Percentiles rank a stretch among this genome's conserved stretches.
phyloP scores from a whole-genome alignment of 2,797 vertebrate genomes.

The Crypturellus tataupa region DNA sequence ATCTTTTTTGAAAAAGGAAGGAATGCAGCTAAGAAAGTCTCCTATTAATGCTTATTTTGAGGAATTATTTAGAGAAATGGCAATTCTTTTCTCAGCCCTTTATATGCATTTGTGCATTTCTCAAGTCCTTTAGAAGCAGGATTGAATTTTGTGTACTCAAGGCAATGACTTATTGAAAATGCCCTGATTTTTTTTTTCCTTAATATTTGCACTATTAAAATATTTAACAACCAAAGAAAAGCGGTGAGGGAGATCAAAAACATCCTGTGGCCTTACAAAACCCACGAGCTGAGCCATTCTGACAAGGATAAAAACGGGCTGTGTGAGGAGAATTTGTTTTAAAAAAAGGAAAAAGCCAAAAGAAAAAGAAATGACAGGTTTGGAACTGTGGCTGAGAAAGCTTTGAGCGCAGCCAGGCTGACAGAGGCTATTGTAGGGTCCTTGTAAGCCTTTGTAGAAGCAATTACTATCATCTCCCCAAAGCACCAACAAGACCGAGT shows the following conservation, averaged over 20 bases:
- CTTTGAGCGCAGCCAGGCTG: conserved; percentile 35
- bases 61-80: not conserved
- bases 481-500: not conserved
- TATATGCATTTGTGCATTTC: not conserved
- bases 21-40: not conserved
- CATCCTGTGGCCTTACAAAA: not conserved
- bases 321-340: not conserved
- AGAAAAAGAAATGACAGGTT: not conserved
- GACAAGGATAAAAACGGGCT: not conserved
- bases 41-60: not conserved
- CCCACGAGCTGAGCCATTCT: not conserved
- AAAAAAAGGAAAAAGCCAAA: not conserved
- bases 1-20: not conserved
- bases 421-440: not conserved
- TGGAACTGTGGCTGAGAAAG: not conserved
- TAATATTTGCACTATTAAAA: conserved; percentile 28
- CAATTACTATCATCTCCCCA: conserved; percentile 23
- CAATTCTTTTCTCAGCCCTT: not conserved
- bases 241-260: not conserved
- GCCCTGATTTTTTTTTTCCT: not conserved
- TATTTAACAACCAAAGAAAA: not conserved
- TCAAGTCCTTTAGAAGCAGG: not conserved
- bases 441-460: conserved; percentile 28
- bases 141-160: conserved; percentile 20
- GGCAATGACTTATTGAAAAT: not conserved